phyloP scores from a whole-genome alignment of 2,888 invertebrate genomes.

The Pycnomerus fuliginosus region DNA sequence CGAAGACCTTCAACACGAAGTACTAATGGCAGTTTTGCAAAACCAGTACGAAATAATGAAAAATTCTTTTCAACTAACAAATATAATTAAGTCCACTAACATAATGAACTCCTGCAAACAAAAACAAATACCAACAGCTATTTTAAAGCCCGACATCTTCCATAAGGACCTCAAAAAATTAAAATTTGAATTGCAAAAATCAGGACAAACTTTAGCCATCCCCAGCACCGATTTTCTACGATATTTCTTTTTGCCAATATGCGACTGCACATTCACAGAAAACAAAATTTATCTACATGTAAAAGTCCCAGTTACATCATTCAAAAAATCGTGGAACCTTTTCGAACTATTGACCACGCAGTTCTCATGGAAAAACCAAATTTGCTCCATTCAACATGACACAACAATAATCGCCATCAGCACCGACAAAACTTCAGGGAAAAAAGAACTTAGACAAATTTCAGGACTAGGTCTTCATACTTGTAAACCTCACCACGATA shows the following conservation, averaged over 20 bases:
- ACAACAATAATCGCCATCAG: conserved; percentile 13
- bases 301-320: conserved; percentile 14
- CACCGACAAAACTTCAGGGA: not conserved
- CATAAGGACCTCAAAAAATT: conserved; percentile 11
- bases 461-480: conserved; percentile 11
- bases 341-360: conserved; percentile 22
- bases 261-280: conserved; percentile 21
- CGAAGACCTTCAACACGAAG: conserved; percentile 1
- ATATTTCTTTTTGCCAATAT: conserved; percentile 22
- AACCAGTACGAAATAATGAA: conserved; percentile 8
- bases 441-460: conserved; percentile 18
- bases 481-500: conserved; percentile 6
- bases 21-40: conserved; percentile 1
- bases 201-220: conserved; percentile 17
- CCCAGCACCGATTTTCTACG: conserved; percentile 7
- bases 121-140: conserved; percentile 18
- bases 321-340: conserved; percentile 12
- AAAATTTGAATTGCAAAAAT: conserved; percentile 3
- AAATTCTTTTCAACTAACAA: conserved; percentile 2
- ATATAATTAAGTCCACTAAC: conserved; percentile 1
- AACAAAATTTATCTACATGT: conserved; percentile 14
- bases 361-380: conserved; percentile 24
- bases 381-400: conserved; percentile 22
- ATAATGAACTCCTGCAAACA: conserved; percentile 22
- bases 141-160: conserved; percentile 14